Evolutionary conservation across 2,113 vertebrate genomes (phyloP), one percentile per base, ranked within the genome.

Genomic region (Charadrius vociferus): DNA sequence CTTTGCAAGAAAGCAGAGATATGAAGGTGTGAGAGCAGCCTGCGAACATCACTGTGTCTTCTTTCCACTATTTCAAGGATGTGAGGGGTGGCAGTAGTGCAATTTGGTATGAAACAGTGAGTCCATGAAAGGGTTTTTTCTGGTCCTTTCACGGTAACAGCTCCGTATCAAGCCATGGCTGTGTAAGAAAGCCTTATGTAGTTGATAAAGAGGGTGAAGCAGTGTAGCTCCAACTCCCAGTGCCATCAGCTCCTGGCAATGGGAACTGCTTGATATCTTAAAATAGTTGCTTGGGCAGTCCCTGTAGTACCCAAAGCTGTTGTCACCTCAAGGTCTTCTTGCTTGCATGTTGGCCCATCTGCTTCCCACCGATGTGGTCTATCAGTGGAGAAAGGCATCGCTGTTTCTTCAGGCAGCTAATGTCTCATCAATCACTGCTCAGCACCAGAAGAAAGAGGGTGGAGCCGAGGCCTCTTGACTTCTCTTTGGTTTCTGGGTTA

Each of bases 291-390:
- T 58, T 37, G 59, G 21, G 29, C 62, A 37, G 41, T 4, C 39
- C 53, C 34, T 39, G 34, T 34, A 62, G 16, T 55, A 39, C 39
- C 29, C 41, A 22, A 58, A 67, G 53, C 37, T 86, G 37, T 27
- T 90, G 71, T 59, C 58, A 56, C 18, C 47, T 50, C 71, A 56
- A 27, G 39, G 58, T 74, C 39, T 49, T 79, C 87, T 49, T 32
- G 37, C 55, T 36, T 23, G 22, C 11, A 3, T 18, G 18, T 47
- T 45, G 59, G 32, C 50, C 78, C 4, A 10, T 24, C 82, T 41
- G 27, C 62, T 72, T 41, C 32, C 36, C n/a, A 72, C 30, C 34
- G 0, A 0, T 16, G 58, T 0, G 4, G 52, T 56, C 80, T 49
- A 22, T 56, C 63, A 39, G 52, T 4, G 32, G 52, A 66, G 81